Evolutionary conservation across 2,797 vertebrate genomes (phyloP), one percentile per base, ranked within the genome.

Genomic region (Pogonophryne albipinna): DNA sequence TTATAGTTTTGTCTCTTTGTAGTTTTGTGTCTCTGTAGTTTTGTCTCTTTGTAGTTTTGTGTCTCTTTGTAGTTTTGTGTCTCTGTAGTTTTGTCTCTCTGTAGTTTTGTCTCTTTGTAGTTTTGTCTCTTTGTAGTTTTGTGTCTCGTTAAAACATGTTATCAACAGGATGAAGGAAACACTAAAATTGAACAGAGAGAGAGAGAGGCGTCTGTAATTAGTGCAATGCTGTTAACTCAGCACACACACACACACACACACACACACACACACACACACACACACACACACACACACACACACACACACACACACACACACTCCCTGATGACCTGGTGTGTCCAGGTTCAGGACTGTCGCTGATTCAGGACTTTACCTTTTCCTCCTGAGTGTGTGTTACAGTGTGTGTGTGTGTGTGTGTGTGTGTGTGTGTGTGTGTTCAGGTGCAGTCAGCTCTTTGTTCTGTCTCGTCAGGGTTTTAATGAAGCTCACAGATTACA

Each of bases 381-480:
- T 82, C 56, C 79, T 71, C 45, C n/a, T 31, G 62, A 20, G 65
- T 66, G 71, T 72, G n/a, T n/a, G n/a, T n/a, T 23, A 23, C 23
- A 3, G 23, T 47, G 31, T 41, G 20, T 34, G 16, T 52, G 75
- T 55, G 66, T 61, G 47, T 51, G 63, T 52, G 47, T 34, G 34
- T 34, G 5, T 34, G 34, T 34, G 5, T 34, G 34, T 34, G 34
- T 34, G 34, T 34, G 6, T 34, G 34, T 34, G 34, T 34, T 34
- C 34, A 34, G 34, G 34, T 34, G 34, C 69, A 88, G 88, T 92
- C 91, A 92, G 91, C 89, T 90, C 87, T 92, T 92, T 92, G 87
- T 92, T 90, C 82, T 92, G 88, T 89, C 89, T 88, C 71, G 79
- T 91, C 85, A 91, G 89, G 87, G 71, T 88, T 89, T 91, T 90